Evolutionary conservation across 2,888 invertebrate genomes (phyloP), one percentile per base, ranked within the genome.

Genomic region (Macrophya alboannulata): DNA sequence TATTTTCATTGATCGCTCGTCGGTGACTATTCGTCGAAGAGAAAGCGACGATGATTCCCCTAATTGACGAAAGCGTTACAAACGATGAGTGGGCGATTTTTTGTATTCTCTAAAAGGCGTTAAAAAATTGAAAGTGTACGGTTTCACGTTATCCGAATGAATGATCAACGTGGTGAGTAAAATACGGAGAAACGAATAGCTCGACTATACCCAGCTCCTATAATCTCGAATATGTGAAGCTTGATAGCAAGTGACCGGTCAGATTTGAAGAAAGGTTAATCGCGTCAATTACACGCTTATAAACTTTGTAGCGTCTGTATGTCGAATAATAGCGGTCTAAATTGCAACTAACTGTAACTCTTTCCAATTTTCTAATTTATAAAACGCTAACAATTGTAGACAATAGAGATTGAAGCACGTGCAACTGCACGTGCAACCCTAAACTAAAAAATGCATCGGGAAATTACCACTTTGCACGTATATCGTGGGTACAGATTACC

Each of bases 351-450:
- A 83, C 48, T 83, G n/a, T 65, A 71, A 37, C 45, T 83, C 83
- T 65, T 68, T 83, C 83, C 68, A 83, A 65, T 83, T 83, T 83
- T 83, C 83, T 71, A 83, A 83, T 83, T 83, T 17, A 83, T 62
- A 40, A 83, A 68, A 83, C 81, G 25, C 31, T 15, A 25, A 68
- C 83, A 83, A 83, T 83, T 83, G 68, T 48, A 83, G 68, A 48
- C 65, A 48, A 83, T 68, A 51, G 8, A 45, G 31, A 83, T 45
- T 45, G 45, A 25, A 48, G 31, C 83, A 68, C 68, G 83, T 65
- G 65, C 68, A 79, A 43, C n/a, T 62, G 62, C 45, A 83, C 82
- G 65, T 71, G 83, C 71, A 71, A 37, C 83, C 74, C 68, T 71
- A 83, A 68, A 71, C 83, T 62, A 81, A 43, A 81, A 81, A 71